phyloP scores from a whole-genome alignment of 2,113 vertebrate genomes.

The Tinamus guttatus region DNA sequence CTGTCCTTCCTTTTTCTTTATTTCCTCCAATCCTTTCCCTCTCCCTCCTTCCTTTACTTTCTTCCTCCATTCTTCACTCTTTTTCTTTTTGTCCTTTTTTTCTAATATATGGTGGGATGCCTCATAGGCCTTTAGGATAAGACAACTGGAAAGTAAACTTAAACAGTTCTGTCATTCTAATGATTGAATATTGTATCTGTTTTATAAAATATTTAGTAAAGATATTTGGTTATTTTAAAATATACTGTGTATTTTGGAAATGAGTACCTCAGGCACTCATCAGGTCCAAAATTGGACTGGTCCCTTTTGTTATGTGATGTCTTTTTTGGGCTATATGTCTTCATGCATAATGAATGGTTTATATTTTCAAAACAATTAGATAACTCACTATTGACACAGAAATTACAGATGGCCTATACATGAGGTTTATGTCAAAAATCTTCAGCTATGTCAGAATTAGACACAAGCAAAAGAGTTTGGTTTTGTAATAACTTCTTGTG shows the following conservation, averaged over 20 bases:
- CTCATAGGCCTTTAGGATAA: background rate
- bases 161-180: background rate
- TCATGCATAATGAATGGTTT: conserved; percentile 8
- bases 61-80: background rate
- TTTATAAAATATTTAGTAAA: background rate
- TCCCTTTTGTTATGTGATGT: background rate
- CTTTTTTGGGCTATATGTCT: background rate
- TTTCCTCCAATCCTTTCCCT: background rate
- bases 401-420: conserved; percentile 19
- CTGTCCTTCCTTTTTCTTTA: background rate
- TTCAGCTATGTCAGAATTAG: background rate
- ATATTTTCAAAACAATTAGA: conserved; percentile 28
- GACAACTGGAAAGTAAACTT: background rate
- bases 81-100: background rate
- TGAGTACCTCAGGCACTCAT: background rate
- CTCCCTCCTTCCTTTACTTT: no score
- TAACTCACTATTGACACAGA: conserved; percentile 8
- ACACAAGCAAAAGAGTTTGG: background rate
- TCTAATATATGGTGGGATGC: background rate
- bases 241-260: background rate
- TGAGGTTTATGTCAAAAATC: background rate
- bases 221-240: background rate
- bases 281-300: background rate
- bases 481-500: background rate
- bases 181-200: background rate